These are phyloP conservation scores for Steinernema khuongi DNA, from an alignment of 1,140 invertebrate species.

Conservation along the genomic window DNA sequence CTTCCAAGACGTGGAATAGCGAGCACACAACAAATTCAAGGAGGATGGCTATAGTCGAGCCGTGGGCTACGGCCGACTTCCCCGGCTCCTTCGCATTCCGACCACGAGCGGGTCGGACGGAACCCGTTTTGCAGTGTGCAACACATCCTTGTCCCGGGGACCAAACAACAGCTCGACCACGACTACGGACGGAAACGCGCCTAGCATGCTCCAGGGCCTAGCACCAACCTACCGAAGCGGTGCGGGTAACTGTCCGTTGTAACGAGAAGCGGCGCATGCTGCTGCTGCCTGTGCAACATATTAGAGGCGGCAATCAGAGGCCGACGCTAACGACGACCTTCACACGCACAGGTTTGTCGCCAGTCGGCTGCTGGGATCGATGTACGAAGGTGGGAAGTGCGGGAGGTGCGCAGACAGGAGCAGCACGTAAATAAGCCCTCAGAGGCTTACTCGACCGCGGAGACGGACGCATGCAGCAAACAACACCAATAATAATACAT, in stretches of 20 bases:
- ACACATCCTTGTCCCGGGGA: not conserved
- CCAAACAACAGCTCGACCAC: not conserved
- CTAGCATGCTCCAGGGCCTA: not conserved
- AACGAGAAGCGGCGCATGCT: slow-evolving; percentile 1
- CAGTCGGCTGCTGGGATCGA: not conserved
- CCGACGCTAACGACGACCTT: not conserved
- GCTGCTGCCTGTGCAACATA: slow-evolving; percentile 1
- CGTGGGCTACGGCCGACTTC: not conserved
- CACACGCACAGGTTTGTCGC: slow-evolving; percentile 12
- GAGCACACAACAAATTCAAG: not conserved
- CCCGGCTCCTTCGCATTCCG: not conserved
- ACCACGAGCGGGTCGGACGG: not conserved
- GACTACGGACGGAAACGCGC: not conserved
- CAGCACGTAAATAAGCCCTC: slow-evolving; percentile 8
- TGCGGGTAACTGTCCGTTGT: not conserved
- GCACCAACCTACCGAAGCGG: not conserved
- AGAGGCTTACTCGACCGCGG: not conserved
- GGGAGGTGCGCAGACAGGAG: slow-evolving; percentile 4
- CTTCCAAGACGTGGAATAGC: not conserved
- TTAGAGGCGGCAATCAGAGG: not conserved
- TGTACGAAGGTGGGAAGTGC: slow-evolving; percentile 6
- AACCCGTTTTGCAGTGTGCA: slow-evolving; percentile 2
- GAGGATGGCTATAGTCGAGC: not conserved
- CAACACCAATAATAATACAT: slow-evolving; percentile 8
- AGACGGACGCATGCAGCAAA: not conserved